A percentile compares a stretch with the other conserved stretches of the same genome.
phyloP scores from a whole-genome alignment of 2,888 invertebrate species.

The Drosophila fulvimacula region DNA sequence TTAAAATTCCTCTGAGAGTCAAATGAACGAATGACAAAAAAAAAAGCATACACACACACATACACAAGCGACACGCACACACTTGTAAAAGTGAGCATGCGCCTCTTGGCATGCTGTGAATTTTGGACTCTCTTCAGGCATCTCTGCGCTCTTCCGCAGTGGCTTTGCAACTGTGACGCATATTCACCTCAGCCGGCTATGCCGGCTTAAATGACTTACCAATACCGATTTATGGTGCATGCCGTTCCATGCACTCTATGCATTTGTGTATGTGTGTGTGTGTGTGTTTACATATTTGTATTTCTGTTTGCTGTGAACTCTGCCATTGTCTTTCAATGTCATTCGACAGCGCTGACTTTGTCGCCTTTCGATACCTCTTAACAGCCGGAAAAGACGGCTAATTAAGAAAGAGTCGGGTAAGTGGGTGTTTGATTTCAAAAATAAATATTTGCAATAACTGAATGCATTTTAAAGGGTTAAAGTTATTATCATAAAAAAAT shows the following conservation, averaged over 20 bases:
- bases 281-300: slow-evolving; percentile 40
- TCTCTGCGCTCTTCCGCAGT: slow-evolving; percentile 19
- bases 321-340: slow-evolving; percentile 48
- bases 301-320: slow-evolving; percentile 51
- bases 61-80: not conserved
- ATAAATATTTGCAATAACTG: too few relatives aligned
- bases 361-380: slow-evolving; percentile 27
- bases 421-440: not conserved
- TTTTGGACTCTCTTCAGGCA: slow-evolving; percentile 20
- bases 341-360: slow-evolving; percentile 33
- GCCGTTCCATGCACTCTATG: slow-evolving; percentile 47
- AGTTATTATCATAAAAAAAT: too few relatives aligned
- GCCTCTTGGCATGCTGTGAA: slow-evolving; percentile 34
- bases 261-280: slow-evolving; percentile 19
- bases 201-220: slow-evolving; percentile 13
- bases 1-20: slow-evolving; percentile 58
- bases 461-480: too few relatives aligned
- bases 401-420: not conserved
- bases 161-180: slow-evolving; percentile 46
- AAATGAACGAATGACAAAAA: slow-evolving; percentile 20
- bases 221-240: slow-evolving; percentile 57
- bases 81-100: slow-evolving; percentile 50
- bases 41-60: slow-evolving; percentile 1
- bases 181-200: slow-evolving; percentile 47
- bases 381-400: not conserved